These are phyloP conservation scores for Bubo blakistoni DNA, from an alignment of 2,113 vertebrate species.

Conservation along the genomic window DNA sequence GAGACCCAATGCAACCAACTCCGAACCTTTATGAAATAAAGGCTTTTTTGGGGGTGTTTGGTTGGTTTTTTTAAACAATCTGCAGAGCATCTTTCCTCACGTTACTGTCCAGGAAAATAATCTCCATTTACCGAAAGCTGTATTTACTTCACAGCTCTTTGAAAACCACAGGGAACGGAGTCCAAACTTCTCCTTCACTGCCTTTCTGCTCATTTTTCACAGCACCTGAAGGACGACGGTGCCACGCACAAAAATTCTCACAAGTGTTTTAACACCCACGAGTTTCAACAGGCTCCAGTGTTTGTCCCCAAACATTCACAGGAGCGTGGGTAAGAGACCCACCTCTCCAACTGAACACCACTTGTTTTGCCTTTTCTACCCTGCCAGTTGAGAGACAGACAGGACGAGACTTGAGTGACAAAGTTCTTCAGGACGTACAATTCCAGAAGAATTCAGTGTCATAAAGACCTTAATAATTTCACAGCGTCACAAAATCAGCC, in stretches of 20 bases:
- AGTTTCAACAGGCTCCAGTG: fast-evolving
- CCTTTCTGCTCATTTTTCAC: neutral
- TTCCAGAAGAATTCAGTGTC: neutral
- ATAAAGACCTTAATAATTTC: neutral
- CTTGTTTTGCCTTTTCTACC: neutral
- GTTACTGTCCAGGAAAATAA: neutral
- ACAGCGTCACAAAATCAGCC: neutral
- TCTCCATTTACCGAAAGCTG: neutral
- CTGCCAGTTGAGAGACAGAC: neutral
- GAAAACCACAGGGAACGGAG: neutral
- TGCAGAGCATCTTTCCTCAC: neutral
- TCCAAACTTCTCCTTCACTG: neutral
- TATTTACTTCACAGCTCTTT: neutral
- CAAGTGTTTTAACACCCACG: fast-evolving
- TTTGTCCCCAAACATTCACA: neutral
- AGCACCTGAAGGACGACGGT: neutral
- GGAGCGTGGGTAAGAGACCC: neutral
- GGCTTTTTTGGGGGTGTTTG: neutral
- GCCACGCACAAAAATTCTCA: neutral
- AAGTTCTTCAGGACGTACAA: neutral
- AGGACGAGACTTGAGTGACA: fast-evolving
- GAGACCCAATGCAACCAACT: neutral
- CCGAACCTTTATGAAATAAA: neutral
- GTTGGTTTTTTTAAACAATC: neutral
- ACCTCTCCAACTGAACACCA: neutral